Evolutionary conservation across 53 echinoderm and acorn worm genomes (phyloP).

Genomic region (Mesocentrotus franciscanus): DNA sequence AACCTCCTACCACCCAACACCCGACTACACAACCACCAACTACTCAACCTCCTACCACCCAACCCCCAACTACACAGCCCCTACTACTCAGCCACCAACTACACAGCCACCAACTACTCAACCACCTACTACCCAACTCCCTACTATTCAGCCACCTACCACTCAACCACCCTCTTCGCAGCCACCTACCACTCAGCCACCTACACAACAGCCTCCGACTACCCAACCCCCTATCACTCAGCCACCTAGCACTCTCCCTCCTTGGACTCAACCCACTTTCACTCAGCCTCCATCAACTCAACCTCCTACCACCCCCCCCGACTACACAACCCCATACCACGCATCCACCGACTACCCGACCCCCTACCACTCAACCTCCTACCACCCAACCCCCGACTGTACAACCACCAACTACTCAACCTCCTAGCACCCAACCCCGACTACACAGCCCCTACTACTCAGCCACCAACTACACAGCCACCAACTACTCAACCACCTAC

Average conservation of each 20-base stretch:
- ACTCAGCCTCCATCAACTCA: background rate
- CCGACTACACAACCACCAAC: background rate
- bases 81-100: background rate
- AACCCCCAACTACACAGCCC: background rate
- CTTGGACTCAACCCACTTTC: background rate
- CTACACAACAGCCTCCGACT: slow-evolving; percentile 8
- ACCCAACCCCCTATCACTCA: background rate
- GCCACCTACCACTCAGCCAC: background rate
- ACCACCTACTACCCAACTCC: background rate
- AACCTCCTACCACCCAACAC: background rate
- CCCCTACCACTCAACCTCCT: background rate
- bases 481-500: background rate
- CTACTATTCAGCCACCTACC: background rate
- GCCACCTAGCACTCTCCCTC: background rate
- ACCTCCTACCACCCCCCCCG: background rate
- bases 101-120: background rate
- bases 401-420: background rate
- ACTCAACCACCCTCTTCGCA: background rate
- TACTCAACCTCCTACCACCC: background rate
- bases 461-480: background rate
- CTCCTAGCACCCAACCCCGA: background rate
- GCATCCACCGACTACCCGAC: background rate
- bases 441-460: background rate
- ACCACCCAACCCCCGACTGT: background rate
- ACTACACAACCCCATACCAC: background rate